A percentile compares a stretch with the other conserved stretches of the same genome.
Evolutionary conservation across 2,113 vertebrate genomes (phyloP).

Genomic region (Cheirogaleus medius): DNA sequence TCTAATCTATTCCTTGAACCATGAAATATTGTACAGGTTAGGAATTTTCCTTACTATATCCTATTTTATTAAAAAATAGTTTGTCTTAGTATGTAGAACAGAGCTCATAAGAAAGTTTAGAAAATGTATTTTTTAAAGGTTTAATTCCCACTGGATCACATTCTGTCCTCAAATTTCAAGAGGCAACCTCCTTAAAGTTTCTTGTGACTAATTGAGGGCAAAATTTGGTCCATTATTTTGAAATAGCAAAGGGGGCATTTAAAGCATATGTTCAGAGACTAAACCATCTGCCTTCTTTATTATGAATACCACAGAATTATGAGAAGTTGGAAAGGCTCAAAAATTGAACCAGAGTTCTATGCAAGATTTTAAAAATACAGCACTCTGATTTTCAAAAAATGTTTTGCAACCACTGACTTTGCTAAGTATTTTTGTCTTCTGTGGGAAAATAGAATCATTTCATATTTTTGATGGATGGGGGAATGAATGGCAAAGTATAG

Average conservation of each 20-base stretch:
- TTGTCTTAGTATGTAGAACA: not conserved
- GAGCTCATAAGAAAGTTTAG: conserved; percentile 50
- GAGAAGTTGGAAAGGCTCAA: conserved; percentile 64
- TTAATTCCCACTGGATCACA: conserved; percentile 36
- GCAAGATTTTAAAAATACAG: conserved; percentile 50
- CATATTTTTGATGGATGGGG: not conserved
- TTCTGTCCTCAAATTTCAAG: conserved; percentile 56
- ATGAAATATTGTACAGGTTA: not conserved
- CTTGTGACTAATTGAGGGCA: conserved; percentile 67
- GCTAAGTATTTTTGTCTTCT: conserved; percentile 20
- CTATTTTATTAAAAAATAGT: not conserved
- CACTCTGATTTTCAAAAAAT: conserved; percentile 29
- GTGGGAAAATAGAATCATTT: not conserved
- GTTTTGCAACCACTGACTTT: conserved; percentile 26
- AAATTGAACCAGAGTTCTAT: conserved; percentile 65
- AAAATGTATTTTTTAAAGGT: conserved; percentile 40
- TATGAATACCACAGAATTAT: conserved; percentile 71
- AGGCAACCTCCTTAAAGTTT: conserved; percentile 68
- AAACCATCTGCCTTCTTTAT: conserved; percentile 78
- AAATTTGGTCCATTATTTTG: conserved; percentile 76
- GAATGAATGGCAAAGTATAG: not conserved
- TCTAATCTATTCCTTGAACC: conserved; percentile 2
- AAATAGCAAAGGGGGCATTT: conserved; percentile 77
- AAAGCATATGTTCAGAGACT: conserved; percentile 78
- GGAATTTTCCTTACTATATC: not conserved